Evolutionary conservation across 2,888 invertebrate genomes (phyloP).

Genomic region (Agrotis ipsilon): DNA sequence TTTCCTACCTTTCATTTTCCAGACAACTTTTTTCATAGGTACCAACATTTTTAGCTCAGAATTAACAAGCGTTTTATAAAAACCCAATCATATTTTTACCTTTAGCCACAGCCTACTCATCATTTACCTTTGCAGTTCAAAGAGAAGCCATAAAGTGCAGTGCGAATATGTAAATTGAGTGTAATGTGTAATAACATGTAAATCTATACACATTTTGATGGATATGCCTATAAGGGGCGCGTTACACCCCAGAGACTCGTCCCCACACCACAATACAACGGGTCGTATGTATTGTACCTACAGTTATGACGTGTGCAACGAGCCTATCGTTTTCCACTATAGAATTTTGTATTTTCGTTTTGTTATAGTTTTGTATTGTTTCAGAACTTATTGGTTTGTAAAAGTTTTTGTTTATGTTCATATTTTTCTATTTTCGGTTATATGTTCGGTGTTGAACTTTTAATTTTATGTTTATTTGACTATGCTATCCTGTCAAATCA

Average conservation of each 20-base stretch:
- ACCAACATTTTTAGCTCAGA: not conserved
- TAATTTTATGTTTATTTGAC: too few species aligned
- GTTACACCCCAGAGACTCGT: constrained; percentile 59
- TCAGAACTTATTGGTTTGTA: not conserved
- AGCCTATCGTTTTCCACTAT: constrained; percentile 40
- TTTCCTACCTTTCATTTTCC: not conserved
- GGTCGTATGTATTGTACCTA: constrained; percentile 39
- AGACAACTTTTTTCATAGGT: too few species aligned
- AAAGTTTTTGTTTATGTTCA: not conserved
- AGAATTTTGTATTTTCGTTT: constrained; percentile 37
- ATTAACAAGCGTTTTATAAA: not conserved
- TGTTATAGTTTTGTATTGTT: constrained; percentile 8
- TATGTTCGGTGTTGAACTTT: too few species aligned
- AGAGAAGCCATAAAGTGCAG: constrained; percentile 58
- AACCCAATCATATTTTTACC: constrained; percentile 35
- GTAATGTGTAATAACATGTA: constrained; percentile 67
- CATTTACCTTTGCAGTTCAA: constrained; percentile 48
- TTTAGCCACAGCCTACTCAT: constrained; percentile 15
- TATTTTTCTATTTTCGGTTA: not conserved
- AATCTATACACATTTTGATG: constrained; percentile 67
- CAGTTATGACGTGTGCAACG: constrained; percentile 34
- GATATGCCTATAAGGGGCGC: constrained; percentile 63
- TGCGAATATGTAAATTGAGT: constrained; percentile 60
- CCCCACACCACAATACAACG: constrained; percentile 54
- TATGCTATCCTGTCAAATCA: too few species aligned